Conservation (phyloP, 2,888 invertebrate species). For the Lysandra bellargus region DNA sequence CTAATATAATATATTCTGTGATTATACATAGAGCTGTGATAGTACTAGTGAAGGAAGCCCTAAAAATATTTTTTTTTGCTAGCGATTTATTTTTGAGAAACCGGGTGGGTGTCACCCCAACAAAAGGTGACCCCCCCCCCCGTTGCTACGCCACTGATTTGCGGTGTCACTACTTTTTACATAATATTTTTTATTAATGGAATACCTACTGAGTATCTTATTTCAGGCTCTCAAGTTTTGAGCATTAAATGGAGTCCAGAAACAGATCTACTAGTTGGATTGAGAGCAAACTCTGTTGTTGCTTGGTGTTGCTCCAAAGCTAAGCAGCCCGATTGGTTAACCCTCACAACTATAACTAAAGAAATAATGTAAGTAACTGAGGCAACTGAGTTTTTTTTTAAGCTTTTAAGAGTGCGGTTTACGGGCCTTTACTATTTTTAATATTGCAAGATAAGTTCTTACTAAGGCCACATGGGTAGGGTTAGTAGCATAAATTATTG, state of each 20-base stretch:
- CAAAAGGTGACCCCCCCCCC: too few species aligned
- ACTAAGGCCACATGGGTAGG: too few species aligned
- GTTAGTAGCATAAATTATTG: too few species aligned
- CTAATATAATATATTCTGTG: too few species aligned
- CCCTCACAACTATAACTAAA: conserved; percentile 68
- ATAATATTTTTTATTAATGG: too few species aligned
- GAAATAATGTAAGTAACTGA: conserved; percentile 57
- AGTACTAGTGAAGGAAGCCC: too few species aligned
- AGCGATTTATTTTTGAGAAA: too few species aligned
- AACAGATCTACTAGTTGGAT: conserved; percentile 68
- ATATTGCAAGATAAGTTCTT: neutral
- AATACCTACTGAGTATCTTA: neutral
- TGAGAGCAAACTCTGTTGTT: conserved; percentile 67
- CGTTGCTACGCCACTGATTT: too few species aligned
- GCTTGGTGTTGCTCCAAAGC: conserved; percentile 74
- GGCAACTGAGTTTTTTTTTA: neutral
- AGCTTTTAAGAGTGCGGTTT: neutral
- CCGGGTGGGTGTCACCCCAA: too few species aligned
- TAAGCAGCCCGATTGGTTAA: conserved; percentile 66
- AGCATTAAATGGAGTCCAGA: conserved; percentile 73
- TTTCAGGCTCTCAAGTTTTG: conserved; percentile 67
- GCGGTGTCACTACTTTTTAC: too few species aligned
- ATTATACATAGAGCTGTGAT: too few species aligned
- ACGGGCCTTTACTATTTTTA: neutral
- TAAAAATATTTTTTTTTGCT: too few species aligned